Base-by-base conservation (phyloP, 2,888 invertebrate species). In the Polydrusus pterygomalis region DNA sequence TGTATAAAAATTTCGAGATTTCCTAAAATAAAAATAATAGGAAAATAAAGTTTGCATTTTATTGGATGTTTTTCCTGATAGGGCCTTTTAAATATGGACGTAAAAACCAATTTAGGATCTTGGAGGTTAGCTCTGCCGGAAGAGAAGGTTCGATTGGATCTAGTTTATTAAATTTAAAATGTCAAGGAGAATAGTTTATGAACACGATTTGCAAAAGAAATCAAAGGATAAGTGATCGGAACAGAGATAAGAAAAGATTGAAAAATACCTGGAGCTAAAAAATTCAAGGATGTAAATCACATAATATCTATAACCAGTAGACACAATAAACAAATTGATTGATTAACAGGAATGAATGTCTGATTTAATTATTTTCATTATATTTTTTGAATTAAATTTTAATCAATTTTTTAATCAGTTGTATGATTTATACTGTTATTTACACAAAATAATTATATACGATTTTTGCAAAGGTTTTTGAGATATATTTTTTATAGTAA, bases 1-100 rank as follows among this genome's bases (percentile, higher is more conserved):
- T 74, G 70, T 47, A 64, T 70, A 51, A 70, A 74, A 74, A 49
- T 60, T 70, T 69, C 45, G 64, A 64, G 63, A 34, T 74, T 74
- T 70, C 70, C 64, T 64, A 70, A 74, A 70, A 74, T 64, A 65
- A 74, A 70, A 70, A 74, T 74, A 74, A 74, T 74, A 74, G 45
- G 63, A 64, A 56, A 45, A 69, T 70, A 74, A 74, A 70, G 58
- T 70, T 38, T 60, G 60, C 47, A 38, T 67, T 73, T 73, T 73
- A 67, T 73, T 67, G 58, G 60, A 72, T 40, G 45, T 64, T 43
- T 18, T 34, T 20, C 63, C 56, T 47, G 65, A 58, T 73, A 67
- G 30, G 38, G 9, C 60, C 15, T 10, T 49, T 67, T 73, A 40
- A 38, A 47, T 67, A 51, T 60, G 18, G 60, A 20, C 43, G 67